Evolutionary conservation across 2,797 vertebrate genomes (phyloP).

Genomic region (Characodon lateralis): DNA sequence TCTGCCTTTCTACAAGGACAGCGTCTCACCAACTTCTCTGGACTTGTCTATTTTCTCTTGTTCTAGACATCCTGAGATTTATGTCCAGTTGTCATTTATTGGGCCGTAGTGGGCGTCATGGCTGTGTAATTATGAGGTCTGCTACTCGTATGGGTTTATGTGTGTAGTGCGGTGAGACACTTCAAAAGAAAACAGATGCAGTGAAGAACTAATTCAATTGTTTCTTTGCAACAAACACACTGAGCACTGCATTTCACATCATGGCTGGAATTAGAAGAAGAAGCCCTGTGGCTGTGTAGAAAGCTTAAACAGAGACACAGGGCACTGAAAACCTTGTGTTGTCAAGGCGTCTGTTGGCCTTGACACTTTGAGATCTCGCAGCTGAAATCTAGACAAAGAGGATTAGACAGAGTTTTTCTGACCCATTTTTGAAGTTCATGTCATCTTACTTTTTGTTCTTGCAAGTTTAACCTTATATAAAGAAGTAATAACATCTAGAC

Average conservation of each 20-base stretch:
- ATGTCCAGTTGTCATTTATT: slow-evolving; percentile 60
- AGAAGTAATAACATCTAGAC: too few species aligned
- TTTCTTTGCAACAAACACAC: slow-evolving; percentile 34
- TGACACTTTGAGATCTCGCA: not conserved
- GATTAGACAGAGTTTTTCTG: too few species aligned
- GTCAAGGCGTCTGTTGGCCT: not conserved
- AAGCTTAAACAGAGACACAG: slow-evolving; percentile 10
- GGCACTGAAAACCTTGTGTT: slow-evolving; percentile 4
- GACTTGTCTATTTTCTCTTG: slow-evolving; percentile 62
- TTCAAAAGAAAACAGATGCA: slow-evolving; percentile 61
- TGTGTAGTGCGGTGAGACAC: slow-evolving; percentile 53
- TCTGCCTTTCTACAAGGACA: slow-evolving; percentile 27
- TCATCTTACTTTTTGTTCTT: too few species aligned
- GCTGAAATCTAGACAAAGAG: not conserved
- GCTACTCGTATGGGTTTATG: slow-evolving; percentile 61
- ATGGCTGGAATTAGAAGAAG: slow-evolving; percentile 10
- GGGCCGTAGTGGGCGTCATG: slow-evolving; percentile 49
- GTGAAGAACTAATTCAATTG: slow-evolving; percentile 51
- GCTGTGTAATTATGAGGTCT: slow-evolving; percentile 69
- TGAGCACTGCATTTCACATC: slow-evolving; percentile 40
- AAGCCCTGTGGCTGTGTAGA: slow-evolving; percentile 21
- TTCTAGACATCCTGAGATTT: slow-evolving; percentile 45
- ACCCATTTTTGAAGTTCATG: too few species aligned
- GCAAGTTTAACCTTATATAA: too few species aligned
- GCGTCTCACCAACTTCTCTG: slow-evolving; percentile 14